Conservation (phyloP, 2,888 invertebrate genomes). For the Thymelicus lineola region DNA sequence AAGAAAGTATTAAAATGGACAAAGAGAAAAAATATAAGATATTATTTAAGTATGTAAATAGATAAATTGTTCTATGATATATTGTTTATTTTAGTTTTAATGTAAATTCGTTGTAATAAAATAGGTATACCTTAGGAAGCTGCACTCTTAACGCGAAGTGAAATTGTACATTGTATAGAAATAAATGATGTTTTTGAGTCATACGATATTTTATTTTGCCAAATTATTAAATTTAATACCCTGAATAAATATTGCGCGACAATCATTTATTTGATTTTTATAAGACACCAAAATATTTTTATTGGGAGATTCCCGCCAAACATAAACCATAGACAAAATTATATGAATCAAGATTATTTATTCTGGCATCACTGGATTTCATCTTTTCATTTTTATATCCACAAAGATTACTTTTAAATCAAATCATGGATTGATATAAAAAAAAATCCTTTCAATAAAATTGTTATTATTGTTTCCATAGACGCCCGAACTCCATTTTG, state of each 20-base stretch:
- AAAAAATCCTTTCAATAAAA: too few relatives aligned
- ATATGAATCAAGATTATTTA: too few relatives aligned
- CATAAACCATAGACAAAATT: too few relatives aligned
- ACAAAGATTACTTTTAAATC: too few relatives aligned
- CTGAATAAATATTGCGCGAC: not conserved
- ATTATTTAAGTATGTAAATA: constrained; percentile 59
- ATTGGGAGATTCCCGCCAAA: too few relatives aligned
- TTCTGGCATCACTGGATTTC: too few relatives aligned
- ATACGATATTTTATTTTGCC: constrained; percentile 53
- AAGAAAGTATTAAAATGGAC: constrained; percentile 22
- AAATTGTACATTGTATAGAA: constrained; percentile 75
- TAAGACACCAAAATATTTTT: too few relatives aligned
- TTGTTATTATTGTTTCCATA: too few relatives aligned
- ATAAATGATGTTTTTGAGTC: constrained; percentile 76
- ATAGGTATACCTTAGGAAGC: constrained; percentile 59
- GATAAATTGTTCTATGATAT: constrained; percentile 36
- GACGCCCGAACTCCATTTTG: too few relatives aligned
- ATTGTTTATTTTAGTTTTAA: constrained; percentile 48
- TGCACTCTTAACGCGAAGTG: constrained; percentile 65
- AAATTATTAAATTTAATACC: not conserved
- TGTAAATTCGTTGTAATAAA: constrained; percentile 62
- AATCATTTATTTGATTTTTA: too few relatives aligned
- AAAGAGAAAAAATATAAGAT: not conserved
- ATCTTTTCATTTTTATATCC: too few relatives aligned
- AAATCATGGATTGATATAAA: too few relatives aligned